A percentile compares a stretch with the other conserved stretches of the same genome.
Conservation (phyloP, 2,113 vertebrate genomes). For the human region DNA sequence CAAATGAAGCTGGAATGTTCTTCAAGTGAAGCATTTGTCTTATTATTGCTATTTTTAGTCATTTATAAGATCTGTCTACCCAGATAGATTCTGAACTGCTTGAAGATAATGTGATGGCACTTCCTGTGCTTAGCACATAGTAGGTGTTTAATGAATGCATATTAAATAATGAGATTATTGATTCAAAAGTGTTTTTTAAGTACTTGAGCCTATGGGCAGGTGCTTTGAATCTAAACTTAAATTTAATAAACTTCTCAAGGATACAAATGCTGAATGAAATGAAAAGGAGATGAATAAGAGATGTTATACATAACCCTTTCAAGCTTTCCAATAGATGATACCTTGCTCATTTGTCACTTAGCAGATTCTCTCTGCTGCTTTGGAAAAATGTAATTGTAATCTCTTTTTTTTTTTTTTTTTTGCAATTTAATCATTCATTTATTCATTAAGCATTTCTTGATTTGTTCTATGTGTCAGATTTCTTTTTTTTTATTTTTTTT, state of each 20-base stretch:
- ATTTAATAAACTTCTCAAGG: not conserved
- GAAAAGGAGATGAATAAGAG: not conserved
- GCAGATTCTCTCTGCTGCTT: slow-evolving; percentile 24
- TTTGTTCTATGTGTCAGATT: too few relatives aligned
- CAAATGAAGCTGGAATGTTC: not conserved
- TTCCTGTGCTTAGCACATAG: not conserved
- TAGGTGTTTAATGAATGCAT: not conserved
- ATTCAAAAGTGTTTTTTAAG: not conserved
- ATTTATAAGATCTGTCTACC: not conserved
- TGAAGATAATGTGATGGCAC: not conserved
- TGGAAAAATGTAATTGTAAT: slow-evolving; percentile 54
- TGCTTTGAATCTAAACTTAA: not conserved
- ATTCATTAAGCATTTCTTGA: too few relatives aligned
- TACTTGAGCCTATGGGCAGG: not conserved
- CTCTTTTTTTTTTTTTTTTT: too few relatives aligned
- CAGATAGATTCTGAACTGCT: not conserved
- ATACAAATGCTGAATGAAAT: not conserved
- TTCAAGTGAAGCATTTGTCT: not conserved
- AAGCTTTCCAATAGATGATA: not conserved
- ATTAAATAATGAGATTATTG: not conserved
- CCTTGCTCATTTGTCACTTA: not conserved
- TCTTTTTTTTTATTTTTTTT: too few relatives aligned
- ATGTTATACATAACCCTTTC: not conserved
- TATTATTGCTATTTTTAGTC: not conserved
- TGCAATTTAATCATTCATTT: too few relatives aligned